Evolutionary conservation across 2,797 vertebrate species (phyloP).

Genomic region (Diplodus puntazzo): DNA sequence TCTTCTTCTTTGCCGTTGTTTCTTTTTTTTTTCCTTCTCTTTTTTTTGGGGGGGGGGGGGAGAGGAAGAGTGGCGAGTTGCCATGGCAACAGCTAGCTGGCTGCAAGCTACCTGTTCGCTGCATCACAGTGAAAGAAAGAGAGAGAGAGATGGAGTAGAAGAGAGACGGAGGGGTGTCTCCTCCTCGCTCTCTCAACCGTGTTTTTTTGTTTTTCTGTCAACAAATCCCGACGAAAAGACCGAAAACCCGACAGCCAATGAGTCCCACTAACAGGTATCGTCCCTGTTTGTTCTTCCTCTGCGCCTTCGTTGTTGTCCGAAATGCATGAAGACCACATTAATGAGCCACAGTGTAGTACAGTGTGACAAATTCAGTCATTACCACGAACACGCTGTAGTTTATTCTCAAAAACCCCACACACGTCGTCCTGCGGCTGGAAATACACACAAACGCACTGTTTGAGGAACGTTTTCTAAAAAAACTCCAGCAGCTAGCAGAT

Average conservation of each 20-base stretch:
- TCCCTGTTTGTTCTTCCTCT: not conserved
- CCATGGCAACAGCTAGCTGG: conserved; percentile 86
- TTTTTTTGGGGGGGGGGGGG: conserved; percentile 27
- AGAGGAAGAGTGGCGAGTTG: conserved; percentile 77
- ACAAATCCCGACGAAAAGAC: conserved; percentile 5
- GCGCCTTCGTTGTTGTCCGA: not conserved
- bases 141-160: not conserved
- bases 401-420: not conserved
- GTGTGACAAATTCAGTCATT: conserved; percentile 3
- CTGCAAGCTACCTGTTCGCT: conserved; percentile 71
- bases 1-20: conserved; percentile 28
- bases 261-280: too few species aligned
- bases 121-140: conserved; percentile 22
- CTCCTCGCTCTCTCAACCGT: too few species aligned
- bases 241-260: not conserved
- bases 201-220: conserved; percentile 2
- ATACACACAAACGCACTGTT: not conserved
- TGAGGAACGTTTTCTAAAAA: not conserved
- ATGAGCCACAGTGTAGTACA: not conserved
- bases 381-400: not conserved
- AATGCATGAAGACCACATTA: not conserved
- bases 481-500: not conserved
- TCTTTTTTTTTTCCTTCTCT: not conserved
- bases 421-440: not conserved
- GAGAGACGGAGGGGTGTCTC: conserved; percentile 38